Evolutionary conservation across 2,113 vertebrate species (phyloP).

Genomic region (Cyprinodon tularosa): DNA sequence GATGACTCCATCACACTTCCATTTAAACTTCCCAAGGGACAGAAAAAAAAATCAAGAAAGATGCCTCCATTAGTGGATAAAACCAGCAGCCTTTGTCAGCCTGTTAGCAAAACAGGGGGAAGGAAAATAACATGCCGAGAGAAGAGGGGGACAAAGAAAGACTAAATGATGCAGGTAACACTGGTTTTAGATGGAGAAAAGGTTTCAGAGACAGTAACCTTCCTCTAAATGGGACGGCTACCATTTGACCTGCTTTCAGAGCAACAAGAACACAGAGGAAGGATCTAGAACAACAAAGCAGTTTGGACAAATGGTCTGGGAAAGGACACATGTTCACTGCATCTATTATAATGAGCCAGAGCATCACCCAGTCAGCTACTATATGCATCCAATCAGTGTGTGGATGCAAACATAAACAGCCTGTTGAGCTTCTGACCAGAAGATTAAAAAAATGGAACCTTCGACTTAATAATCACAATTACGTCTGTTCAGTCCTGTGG

Average conservation of each 20-base stretch:
- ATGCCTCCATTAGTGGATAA: slow-evolving; percentile 15
- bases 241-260: slow-evolving; percentile 16
- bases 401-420: too few species aligned
- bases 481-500: not conserved
- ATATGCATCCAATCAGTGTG: too few species aligned
- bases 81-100: slow-evolving; percentile 16
- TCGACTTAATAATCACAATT: not conserved
- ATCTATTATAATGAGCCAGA: not conserved
- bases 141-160: not conserved
- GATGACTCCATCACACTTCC: slow-evolving; percentile 11
- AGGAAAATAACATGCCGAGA: not conserved
- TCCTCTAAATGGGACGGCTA: slow-evolving; percentile 8
- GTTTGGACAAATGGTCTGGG: not conserved
- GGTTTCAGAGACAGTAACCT: slow-evolving; percentile 17
- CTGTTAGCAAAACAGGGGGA: not conserved
- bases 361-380: too few species aligned
- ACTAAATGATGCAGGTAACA: not conserved
- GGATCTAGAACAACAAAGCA: not conserved
- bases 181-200: not conserved
- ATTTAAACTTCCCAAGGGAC: slow-evolving; percentile 11
- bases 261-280: slow-evolving; percentile 8
- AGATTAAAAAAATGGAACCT: too few species aligned
- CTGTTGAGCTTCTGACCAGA: too few species aligned
- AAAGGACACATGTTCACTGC: not conserved
- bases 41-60: slow-evolving; percentile 16